phyloP scores from a whole-genome alignment of 2,888 invertebrate genomes.

The Cephus pygmeus region DNA sequence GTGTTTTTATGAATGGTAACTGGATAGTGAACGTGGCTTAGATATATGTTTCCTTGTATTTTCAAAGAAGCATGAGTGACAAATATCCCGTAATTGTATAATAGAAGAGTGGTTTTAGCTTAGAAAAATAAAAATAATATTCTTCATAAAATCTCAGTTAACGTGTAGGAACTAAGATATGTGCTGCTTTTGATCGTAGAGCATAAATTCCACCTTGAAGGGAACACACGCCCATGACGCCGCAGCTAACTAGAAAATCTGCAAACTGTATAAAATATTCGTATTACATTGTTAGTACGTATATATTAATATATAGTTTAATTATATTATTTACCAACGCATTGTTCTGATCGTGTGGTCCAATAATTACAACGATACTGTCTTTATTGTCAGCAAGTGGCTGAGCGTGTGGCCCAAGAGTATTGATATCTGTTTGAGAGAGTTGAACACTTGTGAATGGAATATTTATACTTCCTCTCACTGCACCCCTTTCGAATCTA shows the following conservation, averaged over 20 bases:
- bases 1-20: neutral
- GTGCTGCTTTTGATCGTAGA: slow-evolving; percentile 76
- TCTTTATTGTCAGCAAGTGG: slow-evolving; percentile 72
- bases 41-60: neutral
- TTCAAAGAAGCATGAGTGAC: neutral
- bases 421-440: slow-evolving; percentile 76
- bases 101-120: neutral
- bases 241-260: slow-evolving; percentile 82
- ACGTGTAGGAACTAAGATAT: slow-evolving; percentile 64
- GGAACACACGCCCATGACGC: slow-evolving; percentile 82
- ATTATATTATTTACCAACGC: slow-evolving; percentile 70
- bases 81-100: neutral
- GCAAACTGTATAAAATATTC: slow-evolving; percentile 76
- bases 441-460: slow-evolving; percentile 85
- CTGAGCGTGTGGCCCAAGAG: slow-evolving; percentile 74
- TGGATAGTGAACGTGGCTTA: neutral
- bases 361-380: slow-evolving; percentile 81
- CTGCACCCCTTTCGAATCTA: slow-evolving; percentile 82
- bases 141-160: neutral
- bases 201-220: slow-evolving; percentile 89
- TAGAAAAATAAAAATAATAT: neutral
- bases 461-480: slow-evolving; percentile 87
- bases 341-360: slow-evolving; percentile 82
- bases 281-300: neutral
- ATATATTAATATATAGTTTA: neutral